phyloP scores from a whole-genome alignment of 2,797 vertebrate species.

The Sebastes goodei region DNA sequence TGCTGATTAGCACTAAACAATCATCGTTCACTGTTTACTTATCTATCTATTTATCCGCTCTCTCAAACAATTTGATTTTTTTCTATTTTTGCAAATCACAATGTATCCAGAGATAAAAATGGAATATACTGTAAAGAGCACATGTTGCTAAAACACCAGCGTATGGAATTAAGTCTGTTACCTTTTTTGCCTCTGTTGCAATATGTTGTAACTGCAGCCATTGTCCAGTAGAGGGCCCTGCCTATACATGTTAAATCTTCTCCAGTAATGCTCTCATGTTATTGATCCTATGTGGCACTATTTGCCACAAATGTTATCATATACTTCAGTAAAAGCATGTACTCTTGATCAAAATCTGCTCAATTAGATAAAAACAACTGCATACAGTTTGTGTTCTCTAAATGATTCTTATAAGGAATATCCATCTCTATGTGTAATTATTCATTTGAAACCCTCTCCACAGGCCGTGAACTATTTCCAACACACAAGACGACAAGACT shows the following conservation, averaged over 20 bases:
- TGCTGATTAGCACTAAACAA: no score
- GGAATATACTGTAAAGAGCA: background rate
- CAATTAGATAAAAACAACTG: background rate
- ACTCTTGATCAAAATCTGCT: background rate
- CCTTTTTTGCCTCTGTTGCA: background rate
- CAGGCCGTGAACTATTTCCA: background rate
- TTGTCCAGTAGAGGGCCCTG: constrained; percentile 28
- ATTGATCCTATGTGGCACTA: background rate
- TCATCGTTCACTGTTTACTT: no score
- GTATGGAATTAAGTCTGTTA: background rate
- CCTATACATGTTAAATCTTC: background rate
- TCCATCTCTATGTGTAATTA: background rate
- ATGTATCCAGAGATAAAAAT: background rate
- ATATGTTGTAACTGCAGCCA: background rate
- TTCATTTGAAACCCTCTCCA: background rate
- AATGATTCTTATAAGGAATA: background rate
- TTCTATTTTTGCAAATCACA: background rate
- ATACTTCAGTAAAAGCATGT: background rate
- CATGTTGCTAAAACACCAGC: background rate
- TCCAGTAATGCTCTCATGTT: background rate
- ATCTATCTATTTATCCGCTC: no score
- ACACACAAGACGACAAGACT: background rate
- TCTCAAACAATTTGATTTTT: background rate
- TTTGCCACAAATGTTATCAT: background rate
- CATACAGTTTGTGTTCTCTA: background rate